Evolutionary conservation across 2,113 vertebrate species (phyloP), one percentile per base, ranked within the genome.

Genomic region (Oncorhynchus keta): DNA sequence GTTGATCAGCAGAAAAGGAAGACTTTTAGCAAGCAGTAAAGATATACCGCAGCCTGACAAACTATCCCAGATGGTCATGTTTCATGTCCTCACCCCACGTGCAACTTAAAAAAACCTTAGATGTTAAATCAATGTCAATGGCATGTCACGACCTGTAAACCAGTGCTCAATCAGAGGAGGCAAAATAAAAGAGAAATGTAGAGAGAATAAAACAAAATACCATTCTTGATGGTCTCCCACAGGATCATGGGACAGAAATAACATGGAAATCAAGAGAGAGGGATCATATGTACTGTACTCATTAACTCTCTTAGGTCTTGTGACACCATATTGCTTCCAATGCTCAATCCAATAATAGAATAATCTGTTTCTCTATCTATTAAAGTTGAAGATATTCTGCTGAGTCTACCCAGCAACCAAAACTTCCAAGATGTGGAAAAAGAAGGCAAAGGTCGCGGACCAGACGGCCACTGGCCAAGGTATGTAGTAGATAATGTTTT

Each of bases 401-500:
- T 5, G 64, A 3, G 8, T 74, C 9, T 64, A 12, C 16, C 51
- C 12, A 55, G 16, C 14, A 55, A 55, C 16, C 12, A 16, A 55
- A 55, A 55, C 16, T 55, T 55, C 12, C 51, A 55, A 18, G 51
- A 55, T 55, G 51, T 55, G 51, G 51, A 55, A 55, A 55, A 55
- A 55, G 0, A 14, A 55, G 1, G 16, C 51, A 55, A 55, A 55
- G 51, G 14, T 55, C 3, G 18, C 51, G 16, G 51, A 11, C 20
- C 85, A 81, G 69, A 86, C 84, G 1, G 81, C 75, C 45, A 26
- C 26, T 66, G 88, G 89, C 28, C 87, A 92, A 89, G 86, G 88
- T 90, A 82, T 82, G 76, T 18, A 51, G 76, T 18, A 51, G 6
- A 28, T 3, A 30, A 66, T 20, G 5, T 74, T 14, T 28, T 68